Base-by-base conservation (phyloP, 2,797 vertebrate genomes). In the Rhabdophis nuchalis region DNA sequence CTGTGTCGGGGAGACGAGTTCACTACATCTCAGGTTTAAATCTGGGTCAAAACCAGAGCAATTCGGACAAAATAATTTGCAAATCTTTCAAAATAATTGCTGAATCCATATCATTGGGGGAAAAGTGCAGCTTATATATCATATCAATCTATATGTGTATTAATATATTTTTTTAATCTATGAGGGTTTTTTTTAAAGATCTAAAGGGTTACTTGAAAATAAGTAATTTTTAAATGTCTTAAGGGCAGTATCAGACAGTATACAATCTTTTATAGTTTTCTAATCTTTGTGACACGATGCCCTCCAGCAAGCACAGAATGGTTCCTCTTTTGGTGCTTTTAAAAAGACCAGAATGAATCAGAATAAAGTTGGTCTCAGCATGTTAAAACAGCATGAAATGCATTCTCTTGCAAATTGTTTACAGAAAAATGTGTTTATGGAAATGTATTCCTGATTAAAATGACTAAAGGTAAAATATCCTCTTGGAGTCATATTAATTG, bases 401-500 rank as follows among this genome's bases (percentile, higher is more conserved):
- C 95, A 96, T 96, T 97, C 94, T 92, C 95, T 95, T 96, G 96
- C 96, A 97, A 98, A 97, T 95, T 97, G 95, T 97, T 97, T 96
- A 95, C 94, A 97, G 95, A 95, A 97, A 95, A 96, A 95, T 93
- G 92, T 94, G 92, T 95, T 96, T 92, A 95, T 95, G 94, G 94
- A 97, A 97, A 97, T 87, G 25, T 96, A 96, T 96, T 94, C 94
- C 95, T 95, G 96, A 96, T 97, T 95, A 96, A 93, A 97, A 96
- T 97, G 96, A 96, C 96, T 93, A 96, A 96, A 96, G 95, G 96
- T 97, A 96, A 96, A 97, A 97, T 95, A 96, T 92, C 91, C 93
- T 96, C 96, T 97, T 94, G 92, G 91, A 96, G 95, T 92, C 46
- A 93, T 95, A 92, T 97, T 97, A 96, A 96, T 96, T 97, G 95